A percentile compares a stretch with the other conserved stretches of the same genome.
Conservation (phyloP, 92 coral and sea anemone genomes). For the Actinostola sp. region DNA sequence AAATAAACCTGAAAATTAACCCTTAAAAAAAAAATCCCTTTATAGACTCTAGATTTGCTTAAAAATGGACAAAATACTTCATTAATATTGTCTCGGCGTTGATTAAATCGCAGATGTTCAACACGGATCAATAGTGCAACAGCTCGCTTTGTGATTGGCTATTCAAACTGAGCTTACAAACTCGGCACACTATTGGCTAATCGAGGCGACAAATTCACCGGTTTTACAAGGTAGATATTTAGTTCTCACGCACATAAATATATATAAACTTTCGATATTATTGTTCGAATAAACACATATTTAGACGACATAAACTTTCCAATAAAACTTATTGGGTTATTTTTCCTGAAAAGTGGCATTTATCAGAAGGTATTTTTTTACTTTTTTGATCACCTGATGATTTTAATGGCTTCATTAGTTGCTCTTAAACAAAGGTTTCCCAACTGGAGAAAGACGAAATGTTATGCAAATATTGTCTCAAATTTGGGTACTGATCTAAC, state of each 20-base stretch:
- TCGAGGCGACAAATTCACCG: conserved; percentile 30
- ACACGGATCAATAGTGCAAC: background rate
- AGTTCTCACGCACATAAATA: conserved; percentile 6
- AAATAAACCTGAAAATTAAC: too few relatives aligned
- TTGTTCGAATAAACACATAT: background rate
- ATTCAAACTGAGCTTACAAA: background rate
- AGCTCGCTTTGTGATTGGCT: conserved; percentile 11
- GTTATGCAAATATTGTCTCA: conserved; percentile 5
- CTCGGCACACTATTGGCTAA: conserved; percentile 31
- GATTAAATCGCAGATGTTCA: background rate
- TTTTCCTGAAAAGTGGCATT: conserved; percentile 5
- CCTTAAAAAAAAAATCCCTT: too few relatives aligned
- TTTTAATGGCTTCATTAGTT: too few relatives aligned
- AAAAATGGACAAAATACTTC: too few relatives aligned
- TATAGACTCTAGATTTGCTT: too few relatives aligned
- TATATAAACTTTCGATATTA: background rate
- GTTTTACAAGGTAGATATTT: conserved; percentile 15
- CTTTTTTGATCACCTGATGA: too few relatives aligned
- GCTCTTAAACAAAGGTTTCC: too few relatives aligned
- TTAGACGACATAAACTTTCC: background rate
- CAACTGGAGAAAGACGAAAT: background rate
- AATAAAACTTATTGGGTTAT: background rate
- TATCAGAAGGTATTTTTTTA: too few relatives aligned
- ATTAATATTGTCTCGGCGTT: too few relatives aligned
- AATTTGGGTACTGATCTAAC: too few relatives aligned